phyloP scores from a whole-genome alignment of 1,140 invertebrate species.

The Condylostylus longicornis region DNA sequence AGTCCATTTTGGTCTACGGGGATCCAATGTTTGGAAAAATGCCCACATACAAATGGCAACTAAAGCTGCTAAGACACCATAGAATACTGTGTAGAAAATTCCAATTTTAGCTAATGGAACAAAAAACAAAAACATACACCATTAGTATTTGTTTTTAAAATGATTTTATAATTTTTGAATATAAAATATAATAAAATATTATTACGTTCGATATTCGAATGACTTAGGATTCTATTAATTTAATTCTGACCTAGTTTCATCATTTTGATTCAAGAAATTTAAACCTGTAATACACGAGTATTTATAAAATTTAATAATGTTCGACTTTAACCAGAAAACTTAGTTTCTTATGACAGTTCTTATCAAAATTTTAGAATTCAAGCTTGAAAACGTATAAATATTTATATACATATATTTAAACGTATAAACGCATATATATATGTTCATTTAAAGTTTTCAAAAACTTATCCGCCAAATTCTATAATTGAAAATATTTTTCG shows the following conservation, averaged over 20 bases:
- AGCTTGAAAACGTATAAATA: no score
- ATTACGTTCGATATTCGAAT: not conserved
- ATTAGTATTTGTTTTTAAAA: not conserved
- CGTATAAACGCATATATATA: no score
- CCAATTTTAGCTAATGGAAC: constrained; percentile 65
- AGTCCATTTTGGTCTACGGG: constrained; percentile 70
- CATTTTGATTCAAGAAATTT: constrained; percentile 1
- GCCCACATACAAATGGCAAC: constrained; percentile 82
- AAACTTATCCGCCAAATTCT: no score
- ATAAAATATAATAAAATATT: not conserved
- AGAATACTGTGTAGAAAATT: constrained; percentile 84
- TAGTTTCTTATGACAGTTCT: no score
- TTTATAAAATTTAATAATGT: no score
- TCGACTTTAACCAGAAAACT: no score
- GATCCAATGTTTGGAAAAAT: constrained; percentile 81
- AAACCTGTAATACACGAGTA: no score
- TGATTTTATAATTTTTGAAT: not conserved
- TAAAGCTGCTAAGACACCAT: constrained; percentile 67
- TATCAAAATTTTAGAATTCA: no score
- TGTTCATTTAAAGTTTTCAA: no score
- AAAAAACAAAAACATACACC: constrained; percentile 12
- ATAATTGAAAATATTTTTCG: no score
- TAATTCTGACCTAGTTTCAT: constrained; percentile 5
- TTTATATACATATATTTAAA: no score
- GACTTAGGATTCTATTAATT: constrained; percentile 13